Conservation (phyloP, 2,113 vertebrate genomes). For the Sterna hirundo region DNA sequence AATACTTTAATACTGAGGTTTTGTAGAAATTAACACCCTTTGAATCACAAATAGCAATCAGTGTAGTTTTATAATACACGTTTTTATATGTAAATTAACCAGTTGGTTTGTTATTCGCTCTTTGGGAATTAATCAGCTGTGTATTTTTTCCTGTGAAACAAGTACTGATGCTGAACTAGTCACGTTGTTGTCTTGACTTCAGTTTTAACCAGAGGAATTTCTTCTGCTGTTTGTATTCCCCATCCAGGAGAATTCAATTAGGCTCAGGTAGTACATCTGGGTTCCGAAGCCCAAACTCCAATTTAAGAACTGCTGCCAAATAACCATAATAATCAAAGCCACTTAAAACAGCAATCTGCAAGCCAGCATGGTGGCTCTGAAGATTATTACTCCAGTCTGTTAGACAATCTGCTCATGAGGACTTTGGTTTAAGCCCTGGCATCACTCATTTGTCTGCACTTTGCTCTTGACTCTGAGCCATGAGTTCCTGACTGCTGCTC, state of each 20-base stretch:
- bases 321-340: conserved; percentile 62
- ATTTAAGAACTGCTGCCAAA: conserved; percentile 57
- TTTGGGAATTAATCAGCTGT: not conserved
- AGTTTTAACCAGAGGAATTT: not conserved
- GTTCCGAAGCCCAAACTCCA: conserved; percentile 21
- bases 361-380: conserved; percentile 61
- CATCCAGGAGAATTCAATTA: conserved; percentile 30
- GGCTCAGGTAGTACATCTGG: not conserved
- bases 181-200: not conserved
- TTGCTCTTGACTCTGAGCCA: conserved; percentile 48
- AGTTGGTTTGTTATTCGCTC: not conserved
- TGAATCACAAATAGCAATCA: not conserved
- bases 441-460: conserved; percentile 54
- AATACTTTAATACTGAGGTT: not conserved
- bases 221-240: not conserved
- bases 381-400: conserved; percentile 69
- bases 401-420: conserved; percentile 64
- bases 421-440: conserved; percentile 44
- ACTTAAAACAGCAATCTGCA: conserved; percentile 64
- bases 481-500: not conserved
- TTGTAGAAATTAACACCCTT: not conserved
- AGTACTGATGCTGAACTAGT: not conserved
- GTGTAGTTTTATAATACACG: not conserved
- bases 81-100: not conserved
- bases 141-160: not conserved